These are phyloP conservation scores for Acanthoscelides obtectus DNA, from an alignment of 2,888 invertebrate species.

Conservation along the genomic window DNA sequence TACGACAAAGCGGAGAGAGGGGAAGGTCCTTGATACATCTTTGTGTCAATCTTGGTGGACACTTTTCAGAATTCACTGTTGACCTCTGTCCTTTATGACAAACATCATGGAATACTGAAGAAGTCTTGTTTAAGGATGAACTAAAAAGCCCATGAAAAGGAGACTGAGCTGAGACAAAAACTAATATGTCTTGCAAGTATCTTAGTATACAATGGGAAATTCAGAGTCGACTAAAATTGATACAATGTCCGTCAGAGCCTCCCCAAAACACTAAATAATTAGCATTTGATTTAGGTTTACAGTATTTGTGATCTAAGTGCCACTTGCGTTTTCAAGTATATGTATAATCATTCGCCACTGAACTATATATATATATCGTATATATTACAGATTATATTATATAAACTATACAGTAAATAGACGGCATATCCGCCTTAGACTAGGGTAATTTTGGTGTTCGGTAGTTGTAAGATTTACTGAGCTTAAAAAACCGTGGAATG, in stretches of 20 bases:
- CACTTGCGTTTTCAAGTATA: constrained; percentile 67
- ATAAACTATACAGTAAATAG: constrained; percentile 41
- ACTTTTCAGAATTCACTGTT: no score
- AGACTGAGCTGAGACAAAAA: no score
- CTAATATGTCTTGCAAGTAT: no score
- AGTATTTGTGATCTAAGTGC: constrained; percentile 77
- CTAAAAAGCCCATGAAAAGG: no score
- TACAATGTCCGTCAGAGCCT: neutral
- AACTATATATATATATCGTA: constrained; percentile 48
- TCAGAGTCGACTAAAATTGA: neutral
- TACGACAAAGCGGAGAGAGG: constrained; percentile 13
- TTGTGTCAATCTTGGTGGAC: neutral
- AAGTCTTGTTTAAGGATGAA: no score
- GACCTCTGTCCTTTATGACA: no score
- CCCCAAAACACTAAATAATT: constrained; percentile 16
- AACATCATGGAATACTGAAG: no score
- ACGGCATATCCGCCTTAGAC: constrained; percentile 44
- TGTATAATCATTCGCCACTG: constrained; percentile 45
- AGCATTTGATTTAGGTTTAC: constrained; percentile 55
- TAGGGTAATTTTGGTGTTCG: constrained; percentile 46
- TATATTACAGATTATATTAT: constrained; percentile 44
- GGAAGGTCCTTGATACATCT: no score
- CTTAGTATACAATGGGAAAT: neutral
- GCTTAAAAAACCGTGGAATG: constrained; percentile 31
- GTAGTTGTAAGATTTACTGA: constrained; percentile 43